Evolutionary conservation across 2,888 invertebrate species (phyloP), one percentile per base, ranked within the genome.

Genomic region (Tetragonisca angustula): DNA sequence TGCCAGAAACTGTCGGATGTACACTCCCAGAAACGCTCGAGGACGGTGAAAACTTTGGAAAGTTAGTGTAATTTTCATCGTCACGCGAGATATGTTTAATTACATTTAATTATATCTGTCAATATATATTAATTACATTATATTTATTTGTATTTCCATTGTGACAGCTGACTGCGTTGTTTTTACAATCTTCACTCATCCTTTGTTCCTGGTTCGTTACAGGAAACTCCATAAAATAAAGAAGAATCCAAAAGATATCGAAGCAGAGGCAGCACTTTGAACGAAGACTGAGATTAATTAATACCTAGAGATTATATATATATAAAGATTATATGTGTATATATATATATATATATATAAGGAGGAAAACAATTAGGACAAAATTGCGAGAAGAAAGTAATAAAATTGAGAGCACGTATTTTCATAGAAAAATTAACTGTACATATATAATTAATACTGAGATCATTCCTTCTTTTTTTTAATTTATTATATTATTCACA

Each of bases 1-100:
- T 98, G 80, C 98, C 98, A 0, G 98, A 98, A 94, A 98, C 98
- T 1, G 95, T 96, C 79, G 97, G 97, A 79, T 96, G 96, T 88
- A 96, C 96, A 87, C 94, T 98, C 36, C 97, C 98, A 0, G 97
- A 98, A 91, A 97, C 97, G 0, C 95, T 98, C 83, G 97, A 97
- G 91, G 98, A 98, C 91, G 97, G 97, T 2, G 97, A 98, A 94
- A 95, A 95, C 27, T 96, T 96, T 90, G 96, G 95, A 61, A 95
- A 95, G 93, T 95, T 86, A 89, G 93, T 82, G 59, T 5, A 65
- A 24, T 65, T 61, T 64, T 71, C 15, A 15, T 43, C 43, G 9
- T 43, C 9, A 43, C 43, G 43, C 43, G 43, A 9, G 11, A 43
- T 54, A 6, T 21, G 3, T 19, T 4, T 52, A 2, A 52, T 52